Conservation (phyloP, 2,113 vertebrate genomes). For the Coturnix japonica region DNA sequence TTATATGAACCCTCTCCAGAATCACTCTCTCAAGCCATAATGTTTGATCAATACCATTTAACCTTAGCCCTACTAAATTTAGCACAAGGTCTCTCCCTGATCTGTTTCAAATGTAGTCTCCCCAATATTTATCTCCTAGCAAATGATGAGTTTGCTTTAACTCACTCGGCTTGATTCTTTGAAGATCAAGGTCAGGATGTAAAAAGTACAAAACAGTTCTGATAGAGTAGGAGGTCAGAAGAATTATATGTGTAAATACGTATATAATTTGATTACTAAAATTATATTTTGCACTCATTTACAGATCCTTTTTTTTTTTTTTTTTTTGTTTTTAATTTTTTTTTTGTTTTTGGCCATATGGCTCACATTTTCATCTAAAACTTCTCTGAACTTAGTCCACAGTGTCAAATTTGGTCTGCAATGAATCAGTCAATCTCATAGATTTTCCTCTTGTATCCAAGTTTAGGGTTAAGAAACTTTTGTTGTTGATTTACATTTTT, state of each 20-base stretch:
- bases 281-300: background rate
- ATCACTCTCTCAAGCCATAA: constrained; percentile 37
- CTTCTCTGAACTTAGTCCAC: background rate
- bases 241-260: background rate
- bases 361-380: background rate
- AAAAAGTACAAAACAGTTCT: background rate
- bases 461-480: background rate
- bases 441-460: background rate
- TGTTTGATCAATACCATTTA: constrained; percentile 65
- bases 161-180: constrained; percentile 1
- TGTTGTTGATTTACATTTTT: background rate
- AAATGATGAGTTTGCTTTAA: constrained; percentile 32
- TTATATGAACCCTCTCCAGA: constrained; percentile 52
- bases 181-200: constrained; percentile 16
- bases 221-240: background rate
- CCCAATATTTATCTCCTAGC: constrained; percentile 27
- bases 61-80: constrained; percentile 65
- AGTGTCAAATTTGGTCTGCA: background rate
- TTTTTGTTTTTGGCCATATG: background rate
- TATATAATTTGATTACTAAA: background rate
- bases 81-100: constrained; percentile 51
- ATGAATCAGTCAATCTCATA: background rate
- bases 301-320: background rate
- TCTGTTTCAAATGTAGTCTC: constrained; percentile 41
- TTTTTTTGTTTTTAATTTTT: too few species aligned